These are phyloP conservation scores for Haliaeetus leucogaster DNA, from an alignment of 2,113 vertebrate species.

Conservation along the genomic window DNA sequence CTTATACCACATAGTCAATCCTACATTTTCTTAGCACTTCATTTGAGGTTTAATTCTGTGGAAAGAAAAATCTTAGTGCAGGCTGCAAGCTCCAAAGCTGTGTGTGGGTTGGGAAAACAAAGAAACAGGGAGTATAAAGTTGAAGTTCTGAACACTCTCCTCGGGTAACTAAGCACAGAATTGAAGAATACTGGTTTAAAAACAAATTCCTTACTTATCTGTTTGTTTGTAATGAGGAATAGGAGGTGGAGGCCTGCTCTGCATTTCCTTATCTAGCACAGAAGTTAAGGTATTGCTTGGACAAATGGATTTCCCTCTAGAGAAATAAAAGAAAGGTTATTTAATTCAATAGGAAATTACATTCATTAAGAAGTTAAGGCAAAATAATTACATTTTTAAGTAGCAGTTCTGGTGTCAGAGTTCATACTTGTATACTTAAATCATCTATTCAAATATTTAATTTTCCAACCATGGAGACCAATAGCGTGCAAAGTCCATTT, in stretches of 20 bases:
- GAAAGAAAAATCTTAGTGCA: neutral
- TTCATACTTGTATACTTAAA: neutral
- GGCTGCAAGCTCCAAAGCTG: neutral
- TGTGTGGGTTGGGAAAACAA: neutral
- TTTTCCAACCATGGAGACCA: neutral
- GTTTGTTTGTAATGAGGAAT: constrained; percentile 90
- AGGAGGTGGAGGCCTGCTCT: constrained; percentile 84
- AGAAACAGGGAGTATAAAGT: neutral
- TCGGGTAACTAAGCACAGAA: neutral
- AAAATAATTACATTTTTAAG: neutral
- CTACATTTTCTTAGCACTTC: neutral
- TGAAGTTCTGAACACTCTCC: neutral
- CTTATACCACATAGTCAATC: neutral
- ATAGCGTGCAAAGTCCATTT: neutral
- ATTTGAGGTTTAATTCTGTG: neutral
- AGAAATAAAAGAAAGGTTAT: constrained; percentile 45
- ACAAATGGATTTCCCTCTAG: constrained; percentile 89
- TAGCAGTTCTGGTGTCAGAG: neutral
- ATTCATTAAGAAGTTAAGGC: neutral
- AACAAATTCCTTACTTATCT: constrained; percentile 82
- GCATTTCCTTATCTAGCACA: constrained; percentile 87
- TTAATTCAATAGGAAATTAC: neutral
- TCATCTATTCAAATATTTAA: neutral
- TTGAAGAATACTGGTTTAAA: neutral
- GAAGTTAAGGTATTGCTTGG: constrained; percentile 84